A percentile compares a stretch with the other conserved stretches of the same genome.
Conservation (phyloP, 1,140 invertebrate species). For the Drosophila saltans region DNA sequence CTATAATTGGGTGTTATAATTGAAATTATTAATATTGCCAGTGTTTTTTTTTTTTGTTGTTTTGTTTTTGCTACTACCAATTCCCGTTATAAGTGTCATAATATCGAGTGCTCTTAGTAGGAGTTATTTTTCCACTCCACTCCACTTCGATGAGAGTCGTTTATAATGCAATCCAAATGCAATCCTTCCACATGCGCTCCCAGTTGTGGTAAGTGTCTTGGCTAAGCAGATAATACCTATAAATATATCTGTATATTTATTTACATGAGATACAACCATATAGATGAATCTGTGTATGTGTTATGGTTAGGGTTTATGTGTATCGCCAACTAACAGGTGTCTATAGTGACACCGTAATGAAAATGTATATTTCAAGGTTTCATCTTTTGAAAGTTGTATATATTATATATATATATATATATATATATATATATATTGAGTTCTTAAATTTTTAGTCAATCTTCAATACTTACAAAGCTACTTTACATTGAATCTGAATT, state of each 20-base stretch:
- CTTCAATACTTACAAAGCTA: too few relatives aligned
- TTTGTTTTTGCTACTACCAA: conserved; percentile 1
- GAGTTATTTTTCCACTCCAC: background rate
- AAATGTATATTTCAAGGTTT: too few relatives aligned
- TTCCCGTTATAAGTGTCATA: background rate
- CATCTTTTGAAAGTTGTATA: too few relatives aligned
- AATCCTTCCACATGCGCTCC: background rate
- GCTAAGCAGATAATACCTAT: background rate
- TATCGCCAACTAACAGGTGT: too few relatives aligned
- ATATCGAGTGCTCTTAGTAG: background rate
- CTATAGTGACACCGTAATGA: too few relatives aligned
- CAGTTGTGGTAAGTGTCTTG: conserved; percentile 6
- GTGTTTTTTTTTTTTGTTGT: background rate
- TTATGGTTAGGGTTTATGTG: too few relatives aligned
- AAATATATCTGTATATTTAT: background rate
- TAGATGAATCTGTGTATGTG: too few relatives aligned
- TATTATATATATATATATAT: too few relatives aligned
- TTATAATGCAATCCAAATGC: conserved; percentile 5
- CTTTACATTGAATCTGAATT: too few relatives aligned
- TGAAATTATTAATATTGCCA: background rate
- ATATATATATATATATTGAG: too few relatives aligned
- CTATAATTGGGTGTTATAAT: background rate
- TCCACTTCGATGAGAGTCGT: background rate
- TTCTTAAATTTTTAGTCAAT: too few relatives aligned
- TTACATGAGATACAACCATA: background rate